phyloP scores from a whole-genome alignment of 2,113 vertebrate species.

The Muntiacus muntjak region DNA sequence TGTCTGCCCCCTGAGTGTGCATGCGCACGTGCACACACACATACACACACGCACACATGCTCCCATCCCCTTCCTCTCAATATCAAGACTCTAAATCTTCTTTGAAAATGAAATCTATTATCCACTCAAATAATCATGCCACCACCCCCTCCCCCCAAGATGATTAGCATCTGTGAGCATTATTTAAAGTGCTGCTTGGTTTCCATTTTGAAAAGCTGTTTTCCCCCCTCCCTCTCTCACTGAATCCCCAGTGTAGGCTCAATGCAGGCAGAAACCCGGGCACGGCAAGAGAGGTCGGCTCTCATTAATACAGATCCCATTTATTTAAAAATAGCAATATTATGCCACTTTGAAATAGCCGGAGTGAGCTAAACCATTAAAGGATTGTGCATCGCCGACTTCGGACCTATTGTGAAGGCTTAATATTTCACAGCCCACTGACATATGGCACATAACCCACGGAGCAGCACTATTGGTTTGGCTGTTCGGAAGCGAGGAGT shows the following conservation, averaged over 20 bases:
- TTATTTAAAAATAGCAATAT: slow-evolving; percentile 76
- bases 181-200: slow-evolving; percentile 36
- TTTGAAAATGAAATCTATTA: slow-evolving; percentile 57
- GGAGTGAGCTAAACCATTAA: slow-evolving; percentile 66
- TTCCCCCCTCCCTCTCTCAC: slow-evolving; percentile 32
- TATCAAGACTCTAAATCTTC: slow-evolving; percentile 36
- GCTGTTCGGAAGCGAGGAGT: slow-evolving; percentile 52
- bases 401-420: slow-evolving; percentile 69
- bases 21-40: rapidly evolving
- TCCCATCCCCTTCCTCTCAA: background rate
- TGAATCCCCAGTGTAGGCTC: slow-evolving; percentile 28
- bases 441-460: slow-evolving; percentile 6
- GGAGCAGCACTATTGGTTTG: slow-evolving; percentile 61
- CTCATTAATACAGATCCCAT: slow-evolving; percentile 60
- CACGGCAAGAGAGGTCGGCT: slow-evolving; percentile 54
- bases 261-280: background rate
- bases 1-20: background rate
- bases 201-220: slow-evolving; percentile 29
- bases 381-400: slow-evolving; percentile 65
- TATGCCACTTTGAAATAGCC: slow-evolving; percentile 72
- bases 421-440: slow-evolving; percentile 66
- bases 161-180: background rate
- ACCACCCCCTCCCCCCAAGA: background rate
- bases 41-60: background rate
- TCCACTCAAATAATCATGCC: slow-evolving; percentile 25